Base-by-base conservation (phyloP, 2,888 invertebrate genomes). In the Atethmia centrago region DNA sequence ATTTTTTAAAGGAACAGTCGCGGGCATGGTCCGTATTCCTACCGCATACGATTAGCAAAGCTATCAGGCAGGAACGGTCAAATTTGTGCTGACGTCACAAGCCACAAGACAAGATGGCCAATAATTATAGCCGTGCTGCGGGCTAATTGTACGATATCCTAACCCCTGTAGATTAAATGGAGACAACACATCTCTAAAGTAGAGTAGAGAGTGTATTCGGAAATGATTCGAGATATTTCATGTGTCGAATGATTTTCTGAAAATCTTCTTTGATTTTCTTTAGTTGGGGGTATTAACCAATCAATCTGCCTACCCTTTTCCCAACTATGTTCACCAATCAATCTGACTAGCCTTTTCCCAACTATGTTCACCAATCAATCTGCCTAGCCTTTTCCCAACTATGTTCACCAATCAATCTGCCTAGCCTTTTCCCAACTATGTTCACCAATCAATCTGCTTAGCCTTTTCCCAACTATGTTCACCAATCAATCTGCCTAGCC, bases 131-230 rank as follows among this genome's bases (percentile, higher is more conserved):
- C 42, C 14, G 28, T 36, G 28, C 58, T 55, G 31, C 63, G 36
- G 63, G 79, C 51, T 53, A 71, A 78, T 79, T 71, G 71, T 56
- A 5, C 25, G 58, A 21, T 59, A 75, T 61, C 69, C 28, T 59
- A 40, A 77, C 67, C 19, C 42, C 21, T 25, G 51, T 66, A 5
- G 42, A 28, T 31, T 66, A 14, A 42, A 65, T 31, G 31, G 31
- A 25, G 40, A 49, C 28, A 21, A 7, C 58, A 59, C 12, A 62
- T 62, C 10, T 47, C 40, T 45, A 28, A n/a, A 28, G 28, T 31
- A 21, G 2, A 42, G 12, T 56, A 21, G 5, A 31, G 16, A 40
- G 9, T n/a, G 16, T 67, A 55, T 31, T 28, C 16, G 3, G 65
- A 21, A 16, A 49, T 40, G 2, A 25, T n/a, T 62, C 25, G 21